Conservation (phyloP, 2,113 vertebrate species). For the Takifugu flavidus region DNA sequence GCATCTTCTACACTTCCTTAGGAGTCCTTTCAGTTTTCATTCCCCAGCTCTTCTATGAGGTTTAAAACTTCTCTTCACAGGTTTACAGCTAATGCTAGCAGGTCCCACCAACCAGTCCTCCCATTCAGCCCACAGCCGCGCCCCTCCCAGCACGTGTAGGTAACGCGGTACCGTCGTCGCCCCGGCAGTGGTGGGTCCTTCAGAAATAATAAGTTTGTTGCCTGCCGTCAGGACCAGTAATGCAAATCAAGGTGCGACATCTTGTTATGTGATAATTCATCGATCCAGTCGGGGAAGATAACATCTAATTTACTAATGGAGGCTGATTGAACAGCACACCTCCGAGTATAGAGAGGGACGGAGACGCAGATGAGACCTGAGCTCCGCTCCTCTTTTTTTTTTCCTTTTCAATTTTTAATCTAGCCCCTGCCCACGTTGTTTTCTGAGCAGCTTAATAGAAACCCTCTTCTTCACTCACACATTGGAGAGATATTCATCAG, state of each 20-base stretch:
- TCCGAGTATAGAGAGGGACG: conserved; percentile 6
- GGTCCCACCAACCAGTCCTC: no score
- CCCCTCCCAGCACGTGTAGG: no score
- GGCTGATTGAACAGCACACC: conserved; percentile 50
- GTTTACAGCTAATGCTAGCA: no score
- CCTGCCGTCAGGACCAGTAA: conserved; percentile 45
- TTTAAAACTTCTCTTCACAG: no score
- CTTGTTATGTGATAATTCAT: conserved; percentile 66
- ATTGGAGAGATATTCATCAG: conserved; percentile 61
- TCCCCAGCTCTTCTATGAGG: no score
- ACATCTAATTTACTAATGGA: conserved; percentile 62
- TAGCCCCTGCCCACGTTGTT: conserved; percentile 3
- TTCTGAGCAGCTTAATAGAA: conserved; percentile 58
- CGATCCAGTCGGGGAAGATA: conserved; percentile 59
- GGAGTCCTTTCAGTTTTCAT: no score
- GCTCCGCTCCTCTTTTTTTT: conserved; percentile 8
- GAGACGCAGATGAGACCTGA: conserved; percentile 8
- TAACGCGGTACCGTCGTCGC: conserved; percentile 1
- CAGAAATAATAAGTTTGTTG: conserved; percentile 56
- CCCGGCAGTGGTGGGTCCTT: conserved; percentile 26
- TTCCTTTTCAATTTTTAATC: conserved; percentile 6
- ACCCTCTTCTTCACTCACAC: conserved; percentile 42
- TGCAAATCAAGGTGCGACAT: conserved; percentile 58
- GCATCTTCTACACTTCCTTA: no score
- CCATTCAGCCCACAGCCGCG: no score